phyloP scores from a whole-genome alignment of 2,797 vertebrate species.

The Falco columbarius region DNA sequence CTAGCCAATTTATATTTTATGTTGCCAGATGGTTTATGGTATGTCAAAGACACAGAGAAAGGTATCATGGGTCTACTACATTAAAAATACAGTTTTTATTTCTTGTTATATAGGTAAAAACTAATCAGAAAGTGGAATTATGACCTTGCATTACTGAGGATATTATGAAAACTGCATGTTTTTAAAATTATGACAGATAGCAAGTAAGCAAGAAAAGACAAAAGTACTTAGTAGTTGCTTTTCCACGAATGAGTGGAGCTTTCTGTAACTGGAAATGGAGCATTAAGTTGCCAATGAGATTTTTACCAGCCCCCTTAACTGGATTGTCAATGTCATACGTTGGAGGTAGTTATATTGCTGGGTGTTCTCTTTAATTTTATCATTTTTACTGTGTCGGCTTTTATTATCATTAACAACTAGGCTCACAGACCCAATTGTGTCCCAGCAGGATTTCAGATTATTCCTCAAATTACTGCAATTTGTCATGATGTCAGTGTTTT shows the following conservation, averaged over 20 bases:
- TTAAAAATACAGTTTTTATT: neutral
- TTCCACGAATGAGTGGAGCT: neutral
- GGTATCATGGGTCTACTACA: slow-evolving; percentile 8
- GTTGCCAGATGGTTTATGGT: slow-evolving; percentile 61
- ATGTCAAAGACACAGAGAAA: neutral
- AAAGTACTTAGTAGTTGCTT: neutral
- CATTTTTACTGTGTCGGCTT: slow-evolving; percentile 60
- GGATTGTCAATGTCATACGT: neutral
- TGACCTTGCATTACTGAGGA: neutral
- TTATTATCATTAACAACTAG: slow-evolving; percentile 67
- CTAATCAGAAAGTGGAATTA: slow-evolving; percentile 30
- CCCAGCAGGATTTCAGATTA: slow-evolving; percentile 62
- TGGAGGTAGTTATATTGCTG: slow-evolving; percentile 12
- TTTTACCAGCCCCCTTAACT: slow-evolving; percentile 1
- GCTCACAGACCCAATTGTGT: slow-evolving; percentile 35
- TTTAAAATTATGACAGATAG: neutral
- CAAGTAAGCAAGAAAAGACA: neutral
- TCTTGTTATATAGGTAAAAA: neutral
- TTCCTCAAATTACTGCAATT: slow-evolving; percentile 66
- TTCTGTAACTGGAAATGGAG: neutral
- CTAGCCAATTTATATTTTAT: slow-evolving; percentile 65
- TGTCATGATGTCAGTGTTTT: slow-evolving; percentile 64
- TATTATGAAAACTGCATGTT: neutral
- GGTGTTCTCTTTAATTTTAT: slow-evolving; percentile 44
- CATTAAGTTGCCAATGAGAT: neutral